phyloP scores from a whole-genome alignment of 2,797 vertebrate genomes.

The Rhodeus uyekii region DNA sequence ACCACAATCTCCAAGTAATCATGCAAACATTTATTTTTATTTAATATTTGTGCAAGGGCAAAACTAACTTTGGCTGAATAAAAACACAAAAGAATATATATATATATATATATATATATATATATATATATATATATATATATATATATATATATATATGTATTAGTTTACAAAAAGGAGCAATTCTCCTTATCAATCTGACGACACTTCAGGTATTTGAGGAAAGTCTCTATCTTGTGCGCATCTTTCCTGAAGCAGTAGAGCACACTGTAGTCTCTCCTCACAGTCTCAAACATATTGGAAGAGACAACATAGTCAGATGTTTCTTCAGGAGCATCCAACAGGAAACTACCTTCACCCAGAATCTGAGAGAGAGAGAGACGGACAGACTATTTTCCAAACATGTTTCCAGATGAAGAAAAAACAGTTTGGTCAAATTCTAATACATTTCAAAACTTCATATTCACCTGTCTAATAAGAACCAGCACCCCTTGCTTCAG shows the following conservation, averaged over 20 bases:
- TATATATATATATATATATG: background rate
- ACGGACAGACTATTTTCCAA: background rate
- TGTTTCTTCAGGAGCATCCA: slow-evolving; percentile 30
- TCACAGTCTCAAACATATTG: slow-evolving; percentile 40
- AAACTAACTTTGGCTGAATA: background rate
- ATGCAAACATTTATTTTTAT: background rate
- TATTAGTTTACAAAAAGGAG: slow-evolving; percentile 40
- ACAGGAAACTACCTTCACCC: slow-evolving; percentile 29
- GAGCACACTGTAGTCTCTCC: slow-evolving; percentile 56
- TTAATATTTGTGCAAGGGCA: background rate
- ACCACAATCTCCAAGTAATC: background rate
- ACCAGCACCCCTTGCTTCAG: slow-evolving; percentile 59
- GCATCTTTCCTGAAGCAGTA: slow-evolving; percentile 63
- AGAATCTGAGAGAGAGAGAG: slow-evolving; percentile 50
- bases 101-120: background rate
- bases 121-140: background rate
- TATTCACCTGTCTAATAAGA: slow-evolving; percentile 55
- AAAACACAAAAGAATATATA: background rate
- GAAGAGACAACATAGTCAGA: background rate
- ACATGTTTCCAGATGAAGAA: background rate
- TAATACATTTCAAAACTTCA: background rate
- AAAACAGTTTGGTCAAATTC: background rate
- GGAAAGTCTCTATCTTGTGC: slow-evolving; percentile 64
- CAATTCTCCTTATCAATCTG: slow-evolving; percentile 50
- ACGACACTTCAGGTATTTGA: slow-evolving; percentile 61